Percentiles rank a stretch among this genome's conserved stretches.
Conservation (phyloP, 2,888 invertebrate species). For the Cantharis lateralis region DNA sequence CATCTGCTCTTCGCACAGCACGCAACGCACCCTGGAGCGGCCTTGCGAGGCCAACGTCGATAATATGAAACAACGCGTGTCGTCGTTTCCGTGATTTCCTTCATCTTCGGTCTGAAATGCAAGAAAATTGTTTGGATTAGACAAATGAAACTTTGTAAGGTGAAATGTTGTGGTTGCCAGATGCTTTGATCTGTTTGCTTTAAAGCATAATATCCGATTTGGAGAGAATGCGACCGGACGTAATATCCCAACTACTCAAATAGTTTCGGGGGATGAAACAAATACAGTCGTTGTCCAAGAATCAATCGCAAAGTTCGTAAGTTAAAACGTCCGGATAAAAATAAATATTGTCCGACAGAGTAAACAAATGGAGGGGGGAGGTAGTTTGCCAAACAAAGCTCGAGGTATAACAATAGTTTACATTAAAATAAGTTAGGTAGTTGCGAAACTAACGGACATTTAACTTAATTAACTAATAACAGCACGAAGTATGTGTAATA, state of each 20-base stretch:
- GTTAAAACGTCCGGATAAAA: background rate
- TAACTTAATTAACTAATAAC: constrained; percentile 3
- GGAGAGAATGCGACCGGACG: constrained; percentile 34
- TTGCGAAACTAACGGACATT: background rate
- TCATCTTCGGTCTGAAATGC: constrained; percentile 93
- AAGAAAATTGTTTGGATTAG: constrained; percentile 5
- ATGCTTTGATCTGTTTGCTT: constrained; percentile 26
- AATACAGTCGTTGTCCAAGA: background rate
- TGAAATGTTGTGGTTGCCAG: background rate
- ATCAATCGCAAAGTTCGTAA: background rate
- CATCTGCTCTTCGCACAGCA: constrained; percentile 86
- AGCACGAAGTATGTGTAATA: background rate
- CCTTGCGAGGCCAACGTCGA: constrained; percentile 92
- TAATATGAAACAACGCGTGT: constrained; percentile 93
- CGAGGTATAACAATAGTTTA: background rate
- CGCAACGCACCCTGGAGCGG: constrained; percentile 83
- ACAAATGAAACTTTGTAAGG: background rate
- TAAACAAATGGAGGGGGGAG: background rate
- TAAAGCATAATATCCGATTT: constrained; percentile 38
- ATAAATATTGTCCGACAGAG: background rate
- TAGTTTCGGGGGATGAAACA: constrained; percentile 16
- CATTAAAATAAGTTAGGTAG: background rate
- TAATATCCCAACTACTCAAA: constrained; percentile 36
- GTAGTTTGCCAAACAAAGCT: background rate
- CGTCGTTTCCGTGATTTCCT: constrained; percentile 97